Evolutionary conservation across 2,113 vertebrate genomes (phyloP).

Genomic region (Pseudolaguvia tuberculata): DNA sequence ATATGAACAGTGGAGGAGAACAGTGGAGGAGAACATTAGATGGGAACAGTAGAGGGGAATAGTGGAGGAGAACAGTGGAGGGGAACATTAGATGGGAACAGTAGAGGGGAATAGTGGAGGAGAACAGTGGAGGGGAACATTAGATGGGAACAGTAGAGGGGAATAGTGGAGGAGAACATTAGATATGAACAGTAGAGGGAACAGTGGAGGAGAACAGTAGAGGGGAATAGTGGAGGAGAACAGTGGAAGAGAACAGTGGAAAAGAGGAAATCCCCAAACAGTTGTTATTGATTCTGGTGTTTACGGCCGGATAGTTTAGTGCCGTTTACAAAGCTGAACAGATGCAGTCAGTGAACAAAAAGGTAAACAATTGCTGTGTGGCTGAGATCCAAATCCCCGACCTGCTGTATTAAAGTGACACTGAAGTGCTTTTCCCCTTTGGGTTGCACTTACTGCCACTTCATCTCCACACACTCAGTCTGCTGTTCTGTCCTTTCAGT

Average conservation of each 20-base stretch:
- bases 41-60: too few relatives aligned
- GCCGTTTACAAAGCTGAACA: constrained; percentile 97
- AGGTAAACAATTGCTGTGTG: constrained; percentile 99
- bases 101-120: too few relatives aligned
- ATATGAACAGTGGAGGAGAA: too few relatives aligned
- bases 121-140: too few relatives aligned
- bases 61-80: too few relatives aligned
- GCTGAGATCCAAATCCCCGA: constrained; percentile 90
- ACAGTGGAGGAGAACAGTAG: too few relatives aligned
- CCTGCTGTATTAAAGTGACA: constrained; percentile 94
- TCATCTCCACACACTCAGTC: constrained; percentile 81
- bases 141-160: too few relatives aligned
- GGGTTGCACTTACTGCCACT: constrained; percentile 97
- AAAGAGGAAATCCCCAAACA: constrained; percentile 86
- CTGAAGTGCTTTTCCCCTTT: constrained; percentile 96
- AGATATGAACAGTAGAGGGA: too few relatives aligned
- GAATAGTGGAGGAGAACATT: too few relatives aligned
- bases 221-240: constrained; percentile 52
- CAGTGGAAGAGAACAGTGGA: constrained; percentile 65
- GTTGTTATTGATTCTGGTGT: constrained; percentile 97
- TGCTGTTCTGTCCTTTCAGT: constrained; percentile 54
- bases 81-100: too few relatives aligned
- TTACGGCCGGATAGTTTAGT: constrained; percentile 92
- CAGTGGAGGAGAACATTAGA: too few relatives aligned
- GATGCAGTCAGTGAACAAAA: constrained; percentile 98